These are phyloP conservation scores for Luperina testacea DNA, from an alignment of 2,888 invertebrate genomes.

Conservation along the genomic window DNA sequence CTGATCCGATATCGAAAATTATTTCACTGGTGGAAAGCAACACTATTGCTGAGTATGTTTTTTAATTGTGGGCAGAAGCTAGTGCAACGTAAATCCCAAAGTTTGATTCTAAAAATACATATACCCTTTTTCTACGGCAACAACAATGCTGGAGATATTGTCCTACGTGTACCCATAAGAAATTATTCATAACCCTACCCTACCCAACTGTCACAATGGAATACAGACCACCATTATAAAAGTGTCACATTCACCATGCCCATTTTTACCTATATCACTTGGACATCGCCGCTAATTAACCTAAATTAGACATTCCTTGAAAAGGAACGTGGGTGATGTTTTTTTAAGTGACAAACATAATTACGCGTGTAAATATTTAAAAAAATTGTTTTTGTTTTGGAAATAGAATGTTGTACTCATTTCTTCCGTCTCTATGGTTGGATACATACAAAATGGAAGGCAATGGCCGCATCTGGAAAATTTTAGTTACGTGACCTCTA, in stretches of 20 bases:
- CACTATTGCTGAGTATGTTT: not conserved
- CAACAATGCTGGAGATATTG: not conserved
- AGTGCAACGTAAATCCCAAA: too few relatives aligned
- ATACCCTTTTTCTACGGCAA: not conserved
- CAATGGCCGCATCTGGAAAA: constrained; percentile 3
- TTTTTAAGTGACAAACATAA: constrained; percentile 35
- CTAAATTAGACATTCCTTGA: constrained; percentile 49
- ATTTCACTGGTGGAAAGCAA: not conserved
- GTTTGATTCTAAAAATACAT: not conserved
- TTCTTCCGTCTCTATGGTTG: not conserved
- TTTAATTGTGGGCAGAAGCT: not conserved
- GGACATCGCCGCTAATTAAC: constrained; percentile 59
- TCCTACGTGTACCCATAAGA: constrained; percentile 4
- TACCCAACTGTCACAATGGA: constrained; percentile 38
- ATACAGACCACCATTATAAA: constrained; percentile 19
- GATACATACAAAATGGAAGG: not conserved
- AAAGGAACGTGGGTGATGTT: constrained; percentile 24
- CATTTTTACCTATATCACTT: constrained; percentile 36
- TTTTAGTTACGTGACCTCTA: not conserved
- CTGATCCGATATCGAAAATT: not conserved
- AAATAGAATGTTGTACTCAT: constrained; percentile 9
- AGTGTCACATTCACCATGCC: constrained; percentile 11
- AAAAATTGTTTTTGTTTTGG: constrained; percentile 18
- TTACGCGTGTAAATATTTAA: constrained; percentile 33
- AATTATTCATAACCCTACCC: constrained; percentile 52